Conservation (phyloP, 2,113 vertebrate genomes). For the Chauna torquata region DNA sequence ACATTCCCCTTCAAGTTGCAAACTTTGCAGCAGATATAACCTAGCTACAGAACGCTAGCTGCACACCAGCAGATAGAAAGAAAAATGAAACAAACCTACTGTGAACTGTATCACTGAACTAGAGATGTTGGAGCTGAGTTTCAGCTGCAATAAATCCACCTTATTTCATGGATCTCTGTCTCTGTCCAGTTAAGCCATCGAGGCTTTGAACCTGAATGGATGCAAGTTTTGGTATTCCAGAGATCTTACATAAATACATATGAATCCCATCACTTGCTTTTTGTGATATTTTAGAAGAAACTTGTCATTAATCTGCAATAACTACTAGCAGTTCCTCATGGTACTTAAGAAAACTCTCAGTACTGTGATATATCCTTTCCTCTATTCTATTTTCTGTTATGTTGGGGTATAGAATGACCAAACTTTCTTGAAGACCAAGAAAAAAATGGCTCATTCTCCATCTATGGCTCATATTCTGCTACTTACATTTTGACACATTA, state of each 20-base stretch:
- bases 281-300: not conserved
- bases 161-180: not conserved
- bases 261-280: not conserved
- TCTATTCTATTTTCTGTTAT: not conserved
- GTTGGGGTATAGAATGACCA: not conserved
- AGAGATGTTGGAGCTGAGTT: not conserved
- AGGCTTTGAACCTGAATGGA: not conserved
- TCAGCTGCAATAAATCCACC: not conserved
- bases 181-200: not conserved
- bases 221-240: not conserved
- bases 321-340: not conserved
- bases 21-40: not conserved
- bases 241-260: not conserved
- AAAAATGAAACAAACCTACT: not conserved
- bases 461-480: not conserved
- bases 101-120: not conserved
- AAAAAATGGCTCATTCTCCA: not conserved
- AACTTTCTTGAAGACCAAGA: not conserved
- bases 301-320: not conserved
- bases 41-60: not conserved
- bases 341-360: not conserved
- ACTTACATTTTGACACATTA: not conserved
- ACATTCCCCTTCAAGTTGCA: not conserved
- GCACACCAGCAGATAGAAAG: not conserved
- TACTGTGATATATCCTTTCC: not conserved